A percentile compares a stretch with the other conserved stretches of the same genome.
These are phyloP conservation scores for Mormyrops attenuatus DNA, from an alignment of 2,797 vertebrate genomes.

Conservation along the genomic window DNA sequence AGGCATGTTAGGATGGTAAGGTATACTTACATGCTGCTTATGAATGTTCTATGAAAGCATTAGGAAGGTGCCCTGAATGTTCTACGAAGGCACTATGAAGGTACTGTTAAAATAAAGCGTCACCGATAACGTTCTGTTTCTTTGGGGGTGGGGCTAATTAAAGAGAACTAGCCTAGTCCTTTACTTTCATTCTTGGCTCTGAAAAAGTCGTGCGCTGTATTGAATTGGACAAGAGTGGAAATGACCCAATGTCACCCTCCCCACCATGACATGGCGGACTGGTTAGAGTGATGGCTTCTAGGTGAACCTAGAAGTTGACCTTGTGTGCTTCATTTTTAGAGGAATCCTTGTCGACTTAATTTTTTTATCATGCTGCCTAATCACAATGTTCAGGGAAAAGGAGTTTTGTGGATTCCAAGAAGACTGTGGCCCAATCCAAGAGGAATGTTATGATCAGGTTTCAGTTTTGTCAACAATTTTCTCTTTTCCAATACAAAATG, in stretches of 20 bases:
- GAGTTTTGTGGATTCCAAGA: background rate
- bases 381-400: background rate
- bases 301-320: background rate
- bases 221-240: background rate
- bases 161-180: background rate
- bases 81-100: background rate
- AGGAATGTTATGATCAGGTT: background rate
- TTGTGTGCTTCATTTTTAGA: background rate
- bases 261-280: background rate
- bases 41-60: background rate
- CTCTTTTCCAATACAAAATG: constrained; percentile 16
- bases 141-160: constrained; percentile 3
- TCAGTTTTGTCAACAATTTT: constrained; percentile 11
- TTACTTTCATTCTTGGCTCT: background rate
- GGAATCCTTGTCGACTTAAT: background rate
- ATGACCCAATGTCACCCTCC: background rate
- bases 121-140: constrained; percentile 34
- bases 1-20: background rate
- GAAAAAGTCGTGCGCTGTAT: background rate
- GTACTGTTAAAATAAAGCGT: background rate
- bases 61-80: background rate
- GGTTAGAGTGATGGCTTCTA: background rate
- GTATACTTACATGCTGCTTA: background rate
- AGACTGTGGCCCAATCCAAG: background rate
- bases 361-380: background rate